phyloP scores from a whole-genome alignment of 2,888 invertebrate genomes.

The Herminia tarsipennalis region DNA sequence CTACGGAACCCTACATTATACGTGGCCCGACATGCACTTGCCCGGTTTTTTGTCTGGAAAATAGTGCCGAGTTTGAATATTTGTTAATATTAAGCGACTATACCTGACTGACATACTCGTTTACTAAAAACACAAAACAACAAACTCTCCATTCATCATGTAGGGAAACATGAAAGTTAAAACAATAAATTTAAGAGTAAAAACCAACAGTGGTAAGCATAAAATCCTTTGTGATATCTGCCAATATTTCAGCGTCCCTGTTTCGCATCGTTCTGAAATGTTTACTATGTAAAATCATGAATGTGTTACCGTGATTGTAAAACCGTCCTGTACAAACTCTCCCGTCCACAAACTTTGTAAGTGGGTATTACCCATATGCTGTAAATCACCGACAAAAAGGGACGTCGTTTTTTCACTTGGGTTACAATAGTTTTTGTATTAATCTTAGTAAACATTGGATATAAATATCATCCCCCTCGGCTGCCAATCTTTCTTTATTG shows the following conservation, averaged over 20 bases:
- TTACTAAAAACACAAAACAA: too few relatives aligned
- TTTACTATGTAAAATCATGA: constrained; percentile 9
- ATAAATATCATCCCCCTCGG: constrained; percentile 37
- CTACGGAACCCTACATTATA: too few relatives aligned
- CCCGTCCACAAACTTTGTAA: constrained; percentile 11
- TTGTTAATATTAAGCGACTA: too few relatives aligned
- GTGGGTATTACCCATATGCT: constrained; percentile 23
- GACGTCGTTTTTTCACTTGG: constrained; percentile 33
- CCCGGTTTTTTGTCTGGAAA: too few relatives aligned
- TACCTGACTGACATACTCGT: too few relatives aligned
- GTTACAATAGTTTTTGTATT: constrained; percentile 40
- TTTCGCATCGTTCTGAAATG: neutral
- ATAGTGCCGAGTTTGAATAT: too few relatives aligned
- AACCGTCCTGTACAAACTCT: constrained; percentile 12
- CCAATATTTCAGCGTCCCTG: neutral
- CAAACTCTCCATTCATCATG: too few relatives aligned
- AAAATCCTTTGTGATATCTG: constrained; percentile 1
- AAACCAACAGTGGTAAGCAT: neutral
- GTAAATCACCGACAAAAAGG: constrained; percentile 33
- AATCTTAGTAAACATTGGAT: constrained; percentile 32
- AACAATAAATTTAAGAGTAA: too few relatives aligned
- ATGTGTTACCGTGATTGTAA: constrained; percentile 10
- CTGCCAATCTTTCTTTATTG: constrained; percentile 37
- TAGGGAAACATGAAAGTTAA: too few relatives aligned
- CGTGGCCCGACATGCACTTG: too few relatives aligned